phyloP scores from a whole-genome alignment of 2,888 invertebrate species.

The Oscheius sp. region DNA sequence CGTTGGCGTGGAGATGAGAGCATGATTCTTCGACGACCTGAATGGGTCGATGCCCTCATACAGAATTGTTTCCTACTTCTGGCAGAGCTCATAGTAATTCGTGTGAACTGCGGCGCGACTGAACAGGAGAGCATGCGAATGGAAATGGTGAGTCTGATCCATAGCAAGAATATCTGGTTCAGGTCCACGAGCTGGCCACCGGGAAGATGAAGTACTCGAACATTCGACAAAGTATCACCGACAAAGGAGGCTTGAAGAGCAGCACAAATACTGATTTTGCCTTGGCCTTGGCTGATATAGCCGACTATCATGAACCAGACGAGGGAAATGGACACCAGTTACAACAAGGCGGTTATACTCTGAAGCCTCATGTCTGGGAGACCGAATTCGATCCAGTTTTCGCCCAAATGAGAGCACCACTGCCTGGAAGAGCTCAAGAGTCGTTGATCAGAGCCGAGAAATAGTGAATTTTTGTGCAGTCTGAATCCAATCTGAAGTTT shows the following conservation, averaged over 20 bases:
- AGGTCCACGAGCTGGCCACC: slow-evolving; percentile 44
- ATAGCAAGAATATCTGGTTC: neutral
- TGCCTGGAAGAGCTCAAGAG: slow-evolving; percentile 36
- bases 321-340: slow-evolving; percentile 32
- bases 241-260: slow-evolving; percentile 53
- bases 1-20: neutral
- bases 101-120: slow-evolving; percentile 49
- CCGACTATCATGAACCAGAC: slow-evolving; percentile 49
- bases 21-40: slow-evolving; percentile 34
- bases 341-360: slow-evolving; percentile 50
- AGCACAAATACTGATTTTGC: slow-evolving; percentile 52
- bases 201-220: slow-evolving; percentile 41
- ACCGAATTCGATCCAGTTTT: slow-evolving; percentile 59
- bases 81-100: slow-evolving; percentile 57
- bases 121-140: slow-evolving; percentile 34
- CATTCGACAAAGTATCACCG: slow-evolving; percentile 51
- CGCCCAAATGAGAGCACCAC: slow-evolving; percentile 52
- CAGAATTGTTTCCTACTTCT: slow-evolving; percentile 49
- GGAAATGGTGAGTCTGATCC: slow-evolving; percentile 11
- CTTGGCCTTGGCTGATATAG: slow-evolving; percentile 50
- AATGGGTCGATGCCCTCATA: slow-evolving; percentile 48
- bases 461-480: neutral
- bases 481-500: slow-evolving; percentile 7
- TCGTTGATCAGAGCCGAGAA: slow-evolving; percentile 11
- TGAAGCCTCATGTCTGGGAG: slow-evolving; percentile 53